A percentile compares a stretch with the other conserved stretches of the same genome.
These are phyloP conservation scores for Porites evermanni DNA, from an alignment of 92 coral and sea anemone species.

Conservation along the genomic window DNA sequence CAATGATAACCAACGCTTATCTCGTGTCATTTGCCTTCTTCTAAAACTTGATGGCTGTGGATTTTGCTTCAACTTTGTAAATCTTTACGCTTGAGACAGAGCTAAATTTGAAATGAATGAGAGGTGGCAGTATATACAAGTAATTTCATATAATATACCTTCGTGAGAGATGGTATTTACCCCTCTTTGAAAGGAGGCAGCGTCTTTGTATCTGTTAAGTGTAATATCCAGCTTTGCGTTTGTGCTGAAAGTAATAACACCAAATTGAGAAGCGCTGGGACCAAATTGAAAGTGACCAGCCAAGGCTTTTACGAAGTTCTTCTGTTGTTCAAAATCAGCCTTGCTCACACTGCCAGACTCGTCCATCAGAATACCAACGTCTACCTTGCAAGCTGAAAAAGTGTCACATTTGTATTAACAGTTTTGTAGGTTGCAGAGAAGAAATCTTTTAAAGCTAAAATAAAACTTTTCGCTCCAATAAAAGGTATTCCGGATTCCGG, in stretches of 20 bases:
- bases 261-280: conserved; percentile 71
- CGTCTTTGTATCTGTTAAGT: conserved; percentile 50
- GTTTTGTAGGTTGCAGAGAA: too few species aligned
- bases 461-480: too few species aligned
- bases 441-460: too few species aligned
- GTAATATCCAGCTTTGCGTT: conserved; percentile 70
- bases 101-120: too few species aligned
- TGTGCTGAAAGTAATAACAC: conserved; percentile 74
- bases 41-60: too few species aligned
- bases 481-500: too few species aligned
- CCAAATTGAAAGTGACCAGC: conserved; percentile 74
- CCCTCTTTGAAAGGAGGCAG: conserved; percentile 43
- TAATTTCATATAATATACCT: conserved; percentile 31
- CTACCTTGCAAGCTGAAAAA: conserved; percentile 78
- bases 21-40: too few species aligned
- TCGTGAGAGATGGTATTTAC: conserved; percentile 49
- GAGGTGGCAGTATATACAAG: too few species aligned
- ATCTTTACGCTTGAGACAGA: too few species aligned
- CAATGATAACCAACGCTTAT: too few species aligned
- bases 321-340: conserved; percentile 65
- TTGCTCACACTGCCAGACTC: conserved; percentile 82
- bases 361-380: conserved; percentile 84
- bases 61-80: too few species aligned
- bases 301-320: conserved; percentile 72
- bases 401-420: background rate